Evolutionary conservation across 2,797 vertebrate species (phyloP), one percentile per base, ranked within the genome.

Genomic region (Orestias chungarensis): DNA sequence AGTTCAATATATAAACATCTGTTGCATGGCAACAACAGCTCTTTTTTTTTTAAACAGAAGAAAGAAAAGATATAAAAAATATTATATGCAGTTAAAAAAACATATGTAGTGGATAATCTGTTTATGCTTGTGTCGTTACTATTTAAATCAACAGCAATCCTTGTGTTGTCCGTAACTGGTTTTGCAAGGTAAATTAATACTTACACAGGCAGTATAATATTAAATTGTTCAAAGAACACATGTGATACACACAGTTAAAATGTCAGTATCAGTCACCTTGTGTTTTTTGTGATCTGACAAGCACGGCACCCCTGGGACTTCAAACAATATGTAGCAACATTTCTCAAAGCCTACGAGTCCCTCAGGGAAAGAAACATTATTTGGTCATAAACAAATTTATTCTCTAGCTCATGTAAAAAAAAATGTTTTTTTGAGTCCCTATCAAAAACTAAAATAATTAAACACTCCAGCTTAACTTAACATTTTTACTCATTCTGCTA

Each of bases 11-110:
- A n/a, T n/a, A n/a, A n/a, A 14, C 6, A 38, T 18, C 12, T 4
- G 66, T 68, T 54, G 25, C 35, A 40, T 55, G 25, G n/a, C 54
- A 54, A 68, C 50, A 68, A 42, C 20, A 50, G 23, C 59, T 62
- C 14, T n/a, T 20, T 62, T 23, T 62, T n/a, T n/a, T 20, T 62
- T 23, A 12, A 38, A 27, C 9, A 49, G 11, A 38, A 38, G 9
- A 38, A 50, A 25, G 6, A 52, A 33, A 35, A 35, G 54, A 17
- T 6, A 33, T 3, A 40, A 38, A 23, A 35, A 23, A 10, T 33
- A 59, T 1, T 14, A n/a, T 2, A 62, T n/a, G 12, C 18, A 61
- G 33, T 20, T n/a, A n/a, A 33, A 33, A 35, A 10, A 29, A 59
- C 23, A 33, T 61, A 62, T 23, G 23, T 11, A 40, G n/a, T 40